Evolutionary conservation across 2,113 vertebrate genomes (phyloP).

Genomic region (Ciconia maguari): DNA sequence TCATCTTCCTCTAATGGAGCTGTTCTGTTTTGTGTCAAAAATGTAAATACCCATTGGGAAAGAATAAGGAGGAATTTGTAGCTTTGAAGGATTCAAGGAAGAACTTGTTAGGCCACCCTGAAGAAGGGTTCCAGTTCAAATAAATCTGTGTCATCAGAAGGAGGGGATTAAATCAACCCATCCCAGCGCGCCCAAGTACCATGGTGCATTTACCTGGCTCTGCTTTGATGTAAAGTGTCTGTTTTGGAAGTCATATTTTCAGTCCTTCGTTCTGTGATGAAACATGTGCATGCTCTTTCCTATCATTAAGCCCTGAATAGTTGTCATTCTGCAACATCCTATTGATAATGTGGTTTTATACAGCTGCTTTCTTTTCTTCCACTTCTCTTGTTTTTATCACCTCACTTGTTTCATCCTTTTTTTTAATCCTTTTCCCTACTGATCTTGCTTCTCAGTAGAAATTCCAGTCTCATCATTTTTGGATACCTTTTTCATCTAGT

Average conservation of each 20-base stretch:
- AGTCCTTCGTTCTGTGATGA: neutral
- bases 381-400: neutral
- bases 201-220: neutral
- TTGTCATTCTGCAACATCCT: neutral
- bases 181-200: neutral
- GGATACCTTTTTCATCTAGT: neutral
- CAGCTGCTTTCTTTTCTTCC: neutral
- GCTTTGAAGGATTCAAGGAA: neutral
- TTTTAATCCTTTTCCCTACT: neutral
- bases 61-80: neutral
- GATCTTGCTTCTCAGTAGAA: neutral
- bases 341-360: neutral
- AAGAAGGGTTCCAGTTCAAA: neutral
- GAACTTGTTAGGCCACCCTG: neutral
- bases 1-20: neutral
- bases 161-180: neutral
- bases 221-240: neutral
- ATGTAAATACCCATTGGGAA: neutral
- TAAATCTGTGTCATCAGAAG: neutral
- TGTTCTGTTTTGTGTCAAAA: neutral
- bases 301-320: neutral
- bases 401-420: neutral
- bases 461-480: neutral
- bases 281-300: accelerated
- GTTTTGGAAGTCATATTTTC: neutral